Evolutionary conservation across 2,113 vertebrate species (phyloP).

Genomic region (Cololabis saira): DNA sequence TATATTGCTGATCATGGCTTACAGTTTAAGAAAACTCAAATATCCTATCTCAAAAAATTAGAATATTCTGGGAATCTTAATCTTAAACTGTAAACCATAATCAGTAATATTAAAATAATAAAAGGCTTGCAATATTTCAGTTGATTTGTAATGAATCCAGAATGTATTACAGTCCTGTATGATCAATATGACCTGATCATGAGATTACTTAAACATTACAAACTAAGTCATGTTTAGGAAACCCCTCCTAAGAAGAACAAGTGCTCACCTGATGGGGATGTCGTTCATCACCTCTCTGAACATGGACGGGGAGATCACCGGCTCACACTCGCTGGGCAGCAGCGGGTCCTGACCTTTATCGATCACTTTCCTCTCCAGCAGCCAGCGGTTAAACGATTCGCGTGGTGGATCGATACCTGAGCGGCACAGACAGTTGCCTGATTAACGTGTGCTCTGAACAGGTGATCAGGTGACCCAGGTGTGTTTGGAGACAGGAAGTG

Average conservation of each 20-base stretch:
- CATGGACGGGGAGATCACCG: slow-evolving; percentile 95
- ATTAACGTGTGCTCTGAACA: not conserved
- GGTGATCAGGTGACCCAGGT: not conserved
- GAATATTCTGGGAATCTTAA: too few relatives aligned
- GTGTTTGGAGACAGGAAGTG: not conserved
- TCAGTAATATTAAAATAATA: too few relatives aligned
- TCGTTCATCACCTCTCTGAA: slow-evolving; percentile 99
- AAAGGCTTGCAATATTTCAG: too few relatives aligned
- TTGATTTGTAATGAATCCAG: too few relatives aligned
- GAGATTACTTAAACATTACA: too few relatives aligned
- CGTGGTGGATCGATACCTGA: slow-evolving; percentile 95
- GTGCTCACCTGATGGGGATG: slow-evolving; percentile 92
- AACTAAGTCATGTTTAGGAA: too few relatives aligned
- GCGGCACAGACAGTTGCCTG: not conserved
- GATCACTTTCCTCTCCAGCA: slow-evolving; percentile 94
- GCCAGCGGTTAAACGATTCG: slow-evolving; percentile 98
- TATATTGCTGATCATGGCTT: too few relatives aligned
- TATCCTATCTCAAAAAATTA: too few relatives aligned
- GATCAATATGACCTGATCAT: not conserved
- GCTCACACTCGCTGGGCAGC: slow-evolving; percentile 94
- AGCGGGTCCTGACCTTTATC: slow-evolving; percentile 95
- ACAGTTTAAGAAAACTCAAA: too few relatives aligned
- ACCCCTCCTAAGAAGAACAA: too few relatives aligned
- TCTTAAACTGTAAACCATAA: too few relatives aligned
- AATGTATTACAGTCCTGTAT: too few relatives aligned